Percentiles rank a stretch among this genome's conserved stretches.
Evolutionary conservation across 2,113 vertebrate genomes (phyloP).

Genomic region (Pipra filicauda): DNA sequence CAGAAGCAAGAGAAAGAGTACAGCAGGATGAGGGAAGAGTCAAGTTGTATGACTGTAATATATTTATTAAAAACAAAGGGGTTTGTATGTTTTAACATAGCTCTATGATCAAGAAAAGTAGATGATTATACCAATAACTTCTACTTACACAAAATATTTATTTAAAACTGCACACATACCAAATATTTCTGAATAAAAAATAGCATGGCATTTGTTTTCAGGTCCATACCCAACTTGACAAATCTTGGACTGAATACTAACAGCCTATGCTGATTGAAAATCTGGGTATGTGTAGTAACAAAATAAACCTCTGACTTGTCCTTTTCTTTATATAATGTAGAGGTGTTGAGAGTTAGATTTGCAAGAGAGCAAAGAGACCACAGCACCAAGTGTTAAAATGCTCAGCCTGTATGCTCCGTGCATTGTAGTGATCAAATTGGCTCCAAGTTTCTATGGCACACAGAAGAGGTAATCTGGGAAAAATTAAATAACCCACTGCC

Average conservation of each 20-base stretch:
- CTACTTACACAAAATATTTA: neutral
- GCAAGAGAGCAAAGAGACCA: neutral
- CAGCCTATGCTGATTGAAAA: neutral
- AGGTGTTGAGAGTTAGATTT: neutral
- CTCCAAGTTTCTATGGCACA: neutral
- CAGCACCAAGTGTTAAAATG: neutral
- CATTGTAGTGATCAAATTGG: rapidly evolving
- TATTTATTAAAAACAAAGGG: neutral
- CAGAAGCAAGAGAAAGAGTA: neutral
- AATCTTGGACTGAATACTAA: neutral
- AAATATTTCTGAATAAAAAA: neutral
- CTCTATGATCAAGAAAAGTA: neutral
- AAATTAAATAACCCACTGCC: neutral
- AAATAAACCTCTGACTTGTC: neutral
- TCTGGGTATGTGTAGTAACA: neutral
- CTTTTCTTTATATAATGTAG: neutral
- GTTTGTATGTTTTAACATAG: neutral
- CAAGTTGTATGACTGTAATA: neutral
- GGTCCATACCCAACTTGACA: neutral
- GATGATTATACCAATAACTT: neutral
- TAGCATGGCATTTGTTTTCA: neutral
- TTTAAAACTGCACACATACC: neutral
- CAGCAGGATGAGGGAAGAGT: neutral
- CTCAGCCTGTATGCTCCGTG: neutral
- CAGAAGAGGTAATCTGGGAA: neutral